Evolutionary conservation across 2,888 invertebrate species (phyloP).

Genomic region (Zele albiditarsus): DNA sequence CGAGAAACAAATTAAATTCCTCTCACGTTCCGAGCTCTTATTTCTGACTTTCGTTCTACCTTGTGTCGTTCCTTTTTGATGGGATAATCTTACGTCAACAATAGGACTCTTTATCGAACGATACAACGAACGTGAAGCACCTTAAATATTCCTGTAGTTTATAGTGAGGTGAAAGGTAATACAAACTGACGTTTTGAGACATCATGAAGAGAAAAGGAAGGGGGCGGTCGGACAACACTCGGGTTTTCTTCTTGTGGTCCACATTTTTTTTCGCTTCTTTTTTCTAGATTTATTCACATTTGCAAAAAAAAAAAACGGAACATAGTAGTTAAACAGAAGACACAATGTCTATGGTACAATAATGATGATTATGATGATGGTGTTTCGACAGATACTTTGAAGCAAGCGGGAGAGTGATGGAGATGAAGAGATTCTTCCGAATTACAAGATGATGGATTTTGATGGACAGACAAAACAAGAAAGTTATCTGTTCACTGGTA

Average conservation of each 20-base stretch:
- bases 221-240: slow-evolving; percentile 8
- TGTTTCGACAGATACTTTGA: slow-evolving; percentile 32
- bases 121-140: neutral
- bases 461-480: slow-evolving; percentile 64
- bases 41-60: slow-evolving; percentile 37
- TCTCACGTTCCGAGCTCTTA: neutral
- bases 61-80: neutral
- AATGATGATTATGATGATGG: neutral
- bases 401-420: slow-evolving; percentile 14
- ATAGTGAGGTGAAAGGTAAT: slow-evolving; percentile 26
- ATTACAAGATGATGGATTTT: slow-evolving; percentile 38
- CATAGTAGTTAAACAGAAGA: slow-evolving; percentile 12
- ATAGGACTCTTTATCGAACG: neutral
- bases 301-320: neutral
- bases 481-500: slow-evolving; percentile 61
- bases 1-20: neutral
- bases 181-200: slow-evolving; percentile 20
- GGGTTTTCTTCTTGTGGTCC: neutral
- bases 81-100: neutral
- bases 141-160: no score
- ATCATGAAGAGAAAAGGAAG: neutral
- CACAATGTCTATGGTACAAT: neutral
- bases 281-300: slow-evolving; percentile 13
- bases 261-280: neutral
- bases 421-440: neutral